Base-by-base conservation (phyloP, 2,888 invertebrate species). In the Dendrolimus pini region DNA sequence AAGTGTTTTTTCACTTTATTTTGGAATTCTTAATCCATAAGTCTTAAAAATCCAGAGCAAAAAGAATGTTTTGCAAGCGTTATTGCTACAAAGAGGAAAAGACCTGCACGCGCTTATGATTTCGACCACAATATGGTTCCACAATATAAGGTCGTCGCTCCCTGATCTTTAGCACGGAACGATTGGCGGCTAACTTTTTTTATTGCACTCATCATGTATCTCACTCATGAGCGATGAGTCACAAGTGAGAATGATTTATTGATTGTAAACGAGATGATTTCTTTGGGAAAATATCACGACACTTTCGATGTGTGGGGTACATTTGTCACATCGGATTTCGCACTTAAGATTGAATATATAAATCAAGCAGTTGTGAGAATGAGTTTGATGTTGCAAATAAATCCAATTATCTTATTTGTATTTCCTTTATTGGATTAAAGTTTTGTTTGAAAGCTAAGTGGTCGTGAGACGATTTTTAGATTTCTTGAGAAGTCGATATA, bases 141-240 rank as follows among this genome's bases (percentile, higher is more conserved):
- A 18, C 57, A 58, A 52, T 55, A 52, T 69, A 77, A 80, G 89
- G 88, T 89, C 88, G 83, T 75, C 87, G 88, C 81, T 75, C 89
- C 77, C 83, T 77, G 82, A 88, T 87, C 89, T 88, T 88, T 75
- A 76, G 84, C 72, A 79, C 81, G 80, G 79, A 83, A 81, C 83
- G 83, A 82, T 82, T 79, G 82, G 72, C 75, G 76, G 77, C 80
- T 81, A 79, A 82, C 80, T 82, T 83, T 84, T 85, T 85, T 87
- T 81, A 83, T 84, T 82, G 75, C 74, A 66, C 75, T 69, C 71
- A 77, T 80, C 76, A 80, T 78, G 67, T 72, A 60, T 62, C 62
- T 72, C 72, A 74, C 61, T 79, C 74, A 63, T 59, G 30, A 30
- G 6, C 30, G 30, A 30, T 30, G 30, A 30, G 30, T 30, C 30